Evolutionary conservation across 2,888 invertebrate genomes (phyloP).

Genomic region (Cerceris rybyensis): DNA sequence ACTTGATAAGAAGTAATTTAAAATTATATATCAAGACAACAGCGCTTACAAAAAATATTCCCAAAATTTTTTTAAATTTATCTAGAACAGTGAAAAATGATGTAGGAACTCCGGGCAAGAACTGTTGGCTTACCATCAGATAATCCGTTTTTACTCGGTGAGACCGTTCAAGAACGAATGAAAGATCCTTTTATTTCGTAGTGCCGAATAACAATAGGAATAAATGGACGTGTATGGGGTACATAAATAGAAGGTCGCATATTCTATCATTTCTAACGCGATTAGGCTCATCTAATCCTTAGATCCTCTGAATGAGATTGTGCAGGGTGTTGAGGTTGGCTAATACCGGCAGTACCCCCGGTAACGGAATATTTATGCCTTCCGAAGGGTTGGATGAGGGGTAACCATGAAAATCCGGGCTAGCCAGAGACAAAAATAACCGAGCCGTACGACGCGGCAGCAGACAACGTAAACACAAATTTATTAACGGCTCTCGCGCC

Average conservation of each 20-base stretch:
- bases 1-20: too few relatives aligned
- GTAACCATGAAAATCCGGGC: conserved; percentile 30
- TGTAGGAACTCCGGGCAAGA: too few relatives aligned
- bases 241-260: not conserved
- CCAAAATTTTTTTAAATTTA: too few relatives aligned
- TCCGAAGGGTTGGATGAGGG: conserved; percentile 15
- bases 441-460: conserved; percentile 40
- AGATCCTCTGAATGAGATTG: conserved; percentile 29
- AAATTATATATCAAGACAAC: too few relatives aligned
- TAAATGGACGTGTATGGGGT: not conserved
- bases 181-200: too few relatives aligned
- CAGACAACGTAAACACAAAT: conserved; percentile 75
- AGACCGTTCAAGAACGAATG: too few relatives aligned
- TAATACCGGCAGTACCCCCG: conserved; percentile 18
- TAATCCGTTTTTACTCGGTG: too few relatives aligned
- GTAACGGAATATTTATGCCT: conserved; percentile 55
- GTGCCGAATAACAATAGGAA: too few relatives aligned
- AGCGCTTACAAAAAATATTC: too few relatives aligned
- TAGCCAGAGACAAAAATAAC: conserved; percentile 57
- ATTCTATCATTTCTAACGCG: conserved; percentile 16
- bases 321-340: conserved; percentile 35
- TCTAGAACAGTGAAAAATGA: too few relatives aligned
- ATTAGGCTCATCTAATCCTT: conserved; percentile 35
- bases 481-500: conserved; percentile 71
- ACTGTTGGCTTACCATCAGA: too few relatives aligned